phyloP scores from a whole-genome alignment of 1,140 invertebrate species.

The Atta cephalotes region DNA sequence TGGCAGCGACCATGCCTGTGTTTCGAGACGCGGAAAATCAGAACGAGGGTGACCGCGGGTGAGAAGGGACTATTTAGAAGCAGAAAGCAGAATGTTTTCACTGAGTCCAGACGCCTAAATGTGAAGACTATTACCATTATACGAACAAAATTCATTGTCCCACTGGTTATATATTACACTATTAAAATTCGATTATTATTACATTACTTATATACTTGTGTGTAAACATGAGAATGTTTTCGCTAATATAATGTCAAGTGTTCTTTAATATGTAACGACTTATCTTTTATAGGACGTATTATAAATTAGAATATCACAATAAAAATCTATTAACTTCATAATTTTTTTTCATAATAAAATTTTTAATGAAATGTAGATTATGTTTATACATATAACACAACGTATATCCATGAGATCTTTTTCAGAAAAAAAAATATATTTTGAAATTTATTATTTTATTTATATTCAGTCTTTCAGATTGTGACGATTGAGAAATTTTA shows the following conservation, averaged over 20 bases:
- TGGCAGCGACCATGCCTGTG: slow-evolving; percentile 41
- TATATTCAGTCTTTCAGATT: not conserved
- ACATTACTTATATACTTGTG: not conserved
- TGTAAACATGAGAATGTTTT: not conserved
- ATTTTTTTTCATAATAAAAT: too few relatives aligned
- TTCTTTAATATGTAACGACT: not conserved
- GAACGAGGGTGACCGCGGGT: not conserved
- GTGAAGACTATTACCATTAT: not conserved
- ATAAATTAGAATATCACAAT: too few relatives aligned
- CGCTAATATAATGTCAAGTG: not conserved
- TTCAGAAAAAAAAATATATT: not conserved
- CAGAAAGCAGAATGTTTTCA: not conserved
- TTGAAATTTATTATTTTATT: not conserved
- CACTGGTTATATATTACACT: not conserved
- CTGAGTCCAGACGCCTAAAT: not conserved
- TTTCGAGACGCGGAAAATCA: slow-evolving; percentile 42
- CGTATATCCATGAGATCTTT: not conserved
- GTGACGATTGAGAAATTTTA: not conserved
- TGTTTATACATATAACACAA: too few relatives aligned
- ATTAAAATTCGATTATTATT: slow-evolving; percentile 6
- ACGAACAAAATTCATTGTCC: slow-evolving; percentile 17
- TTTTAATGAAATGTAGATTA: too few relatives aligned
- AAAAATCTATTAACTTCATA: too few relatives aligned
- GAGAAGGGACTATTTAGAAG: slow-evolving; percentile 29
- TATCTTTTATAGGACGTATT: too few relatives aligned